Base-by-base conservation (phyloP, 1,140 invertebrate genomes). In the Ips typographus region DNA sequence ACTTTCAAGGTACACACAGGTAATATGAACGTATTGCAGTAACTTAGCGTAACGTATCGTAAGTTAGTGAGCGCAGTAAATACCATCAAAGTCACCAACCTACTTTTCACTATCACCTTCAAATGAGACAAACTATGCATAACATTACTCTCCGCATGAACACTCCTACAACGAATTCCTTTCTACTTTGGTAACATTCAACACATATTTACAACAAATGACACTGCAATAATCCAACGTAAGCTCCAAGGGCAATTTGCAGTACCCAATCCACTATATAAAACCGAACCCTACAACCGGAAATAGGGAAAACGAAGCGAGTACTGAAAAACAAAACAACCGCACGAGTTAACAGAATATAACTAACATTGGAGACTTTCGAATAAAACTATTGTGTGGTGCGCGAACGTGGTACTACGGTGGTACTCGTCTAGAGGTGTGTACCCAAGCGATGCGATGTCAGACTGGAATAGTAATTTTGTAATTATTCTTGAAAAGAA, bases 111-210 rank as follows among this genome's bases (percentile, higher is more conserved):
- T 22, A 22, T 22, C 22, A 22, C 22, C 22, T 22, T 22, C 22
- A 22, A 22, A 22, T 22, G 22, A 22, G 22, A 22, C 22, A 22
- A 22, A 22, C 22, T 22, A 22, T 22, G 22, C 22, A 22, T 22
- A 22, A 22, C 22, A 22, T 22, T 47, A 47, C n/a, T 47, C 4
- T 47, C 4, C n/a, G 49, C 42, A 51, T 56, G 65, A 53, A 44
- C 65, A 68, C 65, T 68, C 65, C 65, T 61, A 68, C 58, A 52
- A 39, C 6, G 58, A 68, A 68, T 68, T 68, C 65, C 65, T 68
- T 61, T 43, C 63, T 66, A 38, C 41, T 66, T 37, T 39, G 53
- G 53, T 58, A 66, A 55, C 39, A 65, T 22, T 22, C 22, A 22
- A 22, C 38, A 51, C 39, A 8, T 4, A n/a, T 47, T 5, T 47